A percentile compares a stretch with the other conserved stretches of the same genome.
Evolutionary conservation across 1,140 invertebrate genomes (phyloP).

Genomic region (Drosophila leontia): DNA sequence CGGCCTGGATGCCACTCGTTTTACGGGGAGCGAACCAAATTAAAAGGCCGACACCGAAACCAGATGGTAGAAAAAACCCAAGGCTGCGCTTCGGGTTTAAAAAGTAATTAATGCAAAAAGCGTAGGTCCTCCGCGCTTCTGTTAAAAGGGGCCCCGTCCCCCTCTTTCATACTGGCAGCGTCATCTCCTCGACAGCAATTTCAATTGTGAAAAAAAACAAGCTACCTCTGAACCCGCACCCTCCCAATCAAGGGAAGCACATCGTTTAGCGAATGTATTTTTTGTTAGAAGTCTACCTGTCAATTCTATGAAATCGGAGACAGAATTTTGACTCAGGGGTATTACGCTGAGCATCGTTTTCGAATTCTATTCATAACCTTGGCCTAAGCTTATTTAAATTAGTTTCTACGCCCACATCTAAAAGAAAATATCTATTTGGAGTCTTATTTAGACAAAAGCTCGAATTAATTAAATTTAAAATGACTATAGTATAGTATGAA

Average conservation of each 20-base stretch:
- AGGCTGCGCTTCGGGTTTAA: constrained; percentile 35
- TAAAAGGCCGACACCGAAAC: constrained; percentile 5
- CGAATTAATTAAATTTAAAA: too few species aligned
- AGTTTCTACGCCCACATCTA: too few species aligned
- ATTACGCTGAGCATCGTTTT: not conserved
- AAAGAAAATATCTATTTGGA: too few species aligned
- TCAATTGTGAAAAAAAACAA: not conserved
- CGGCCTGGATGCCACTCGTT: constrained; percentile 35
- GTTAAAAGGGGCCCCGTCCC: constrained; percentile 43
- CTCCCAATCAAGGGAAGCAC: not conserved
- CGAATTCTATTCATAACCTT: not conserved
- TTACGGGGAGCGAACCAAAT: constrained; percentile 22
- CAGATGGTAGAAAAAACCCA: constrained; percentile 18
- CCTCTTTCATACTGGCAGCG: constrained; percentile 27
- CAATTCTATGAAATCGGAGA: not conserved
- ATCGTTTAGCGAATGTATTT: not conserved
- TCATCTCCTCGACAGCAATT: constrained; percentile 15
- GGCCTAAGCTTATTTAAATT: too few species aligned
- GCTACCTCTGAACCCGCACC: constrained; percentile 1
- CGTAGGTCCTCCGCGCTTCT: constrained; percentile 50
- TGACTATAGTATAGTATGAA: too few species aligned
- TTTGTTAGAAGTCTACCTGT: not conserved
- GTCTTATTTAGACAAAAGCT: too few species aligned
- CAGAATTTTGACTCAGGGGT: not conserved
- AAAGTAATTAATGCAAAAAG: constrained; percentile 64